These are phyloP conservation scores for Mastomys natalensis DNA, from an alignment of 2,113 vertebrate species.

Conservation along the genomic window DNA sequence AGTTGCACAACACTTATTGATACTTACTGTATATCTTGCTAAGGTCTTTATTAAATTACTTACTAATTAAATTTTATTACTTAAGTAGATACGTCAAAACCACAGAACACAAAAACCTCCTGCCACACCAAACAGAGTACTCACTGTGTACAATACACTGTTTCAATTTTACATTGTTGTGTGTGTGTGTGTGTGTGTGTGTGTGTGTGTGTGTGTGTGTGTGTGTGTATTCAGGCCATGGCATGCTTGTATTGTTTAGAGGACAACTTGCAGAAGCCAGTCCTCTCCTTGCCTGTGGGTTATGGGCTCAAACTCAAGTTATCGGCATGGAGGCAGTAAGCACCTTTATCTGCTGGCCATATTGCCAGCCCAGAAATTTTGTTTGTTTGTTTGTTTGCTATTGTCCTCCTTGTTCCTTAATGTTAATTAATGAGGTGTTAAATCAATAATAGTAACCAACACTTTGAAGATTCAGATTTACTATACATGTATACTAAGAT, in stretches of 20 bases:
- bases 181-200: not conserved
- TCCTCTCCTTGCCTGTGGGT: not conserved
- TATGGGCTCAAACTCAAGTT: not conserved
- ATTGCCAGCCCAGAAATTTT: not conserved
- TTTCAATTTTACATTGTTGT: not conserved
- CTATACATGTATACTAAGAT: not conserved
- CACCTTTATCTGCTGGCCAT: not conserved
- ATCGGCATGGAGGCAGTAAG: not conserved
- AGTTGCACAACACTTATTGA: slow-evolving; percentile 47
- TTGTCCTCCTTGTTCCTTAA: slow-evolving; percentile 28
- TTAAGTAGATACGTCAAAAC: not conserved
- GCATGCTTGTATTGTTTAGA: not conserved
- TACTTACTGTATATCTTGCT: not conserved
- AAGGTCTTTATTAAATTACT: slow-evolving; percentile 34
- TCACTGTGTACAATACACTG: not conserved
- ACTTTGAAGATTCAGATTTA: slow-evolving; percentile 28
- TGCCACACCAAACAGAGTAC: not conserved
- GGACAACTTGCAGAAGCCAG: not conserved
- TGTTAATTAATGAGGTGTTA: not conserved
- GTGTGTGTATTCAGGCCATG: not conserved
- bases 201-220: not conserved
- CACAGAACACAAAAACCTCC: slow-evolving; percentile 9
- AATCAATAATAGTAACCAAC: not conserved
- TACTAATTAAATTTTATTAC: slow-evolving; percentile 38
- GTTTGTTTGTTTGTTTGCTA: not conserved